Base-by-base conservation (phyloP, 2,113 vertebrate species). In the Gasterosteus nipponicus region DNA sequence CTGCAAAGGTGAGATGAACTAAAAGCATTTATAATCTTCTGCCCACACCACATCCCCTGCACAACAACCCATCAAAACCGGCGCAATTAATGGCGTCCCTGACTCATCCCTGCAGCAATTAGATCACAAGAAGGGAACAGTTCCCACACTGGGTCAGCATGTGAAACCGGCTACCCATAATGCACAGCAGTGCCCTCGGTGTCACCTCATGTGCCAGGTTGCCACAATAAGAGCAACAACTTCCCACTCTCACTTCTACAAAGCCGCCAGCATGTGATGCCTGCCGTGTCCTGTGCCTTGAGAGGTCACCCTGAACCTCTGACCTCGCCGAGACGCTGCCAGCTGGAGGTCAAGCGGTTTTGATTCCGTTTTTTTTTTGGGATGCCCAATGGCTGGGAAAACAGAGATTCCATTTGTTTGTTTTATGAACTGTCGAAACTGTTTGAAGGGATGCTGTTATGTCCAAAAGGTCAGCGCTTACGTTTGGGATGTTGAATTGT, bases 191-290 rank as follows among this genome's bases (percentile, higher is more conserved):
- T 80, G 87, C 72, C 86, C 86, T 80, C 76, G 53, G 56, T 26
- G 82, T 86, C 78, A 86, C 77, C 86, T 86, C 88, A 22, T 85
- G 81, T 92, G 87, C 89, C 89, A 92, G 73, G 87, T 78, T 77
- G 82, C 84, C 78, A 86, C 78, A 89, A 56, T 89, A 87, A 83
- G 82, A 76, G 76, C 75, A 75, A 82, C 83, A 87, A 93, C 92
- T 94, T 94, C 92, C 92, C 89, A 92, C 92, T 94, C 92, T 94
- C 93, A 94, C 94, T 94, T 94, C 93, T 93, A 93, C 31, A 93
- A 94, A 94, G 92, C 85, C 84, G 77, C 75, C 86, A 76, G 68
- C 87, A 92, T 81, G 86, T 92, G 90, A 92, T 54, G 44, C 67
- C 18, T 74, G 90, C 63, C 83, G 73, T 60, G 69, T 83, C 54